These are phyloP conservation scores for Marronus borbonicus DNA, from an alignment of 2,888 invertebrate species.

Conservation along the genomic window DNA sequence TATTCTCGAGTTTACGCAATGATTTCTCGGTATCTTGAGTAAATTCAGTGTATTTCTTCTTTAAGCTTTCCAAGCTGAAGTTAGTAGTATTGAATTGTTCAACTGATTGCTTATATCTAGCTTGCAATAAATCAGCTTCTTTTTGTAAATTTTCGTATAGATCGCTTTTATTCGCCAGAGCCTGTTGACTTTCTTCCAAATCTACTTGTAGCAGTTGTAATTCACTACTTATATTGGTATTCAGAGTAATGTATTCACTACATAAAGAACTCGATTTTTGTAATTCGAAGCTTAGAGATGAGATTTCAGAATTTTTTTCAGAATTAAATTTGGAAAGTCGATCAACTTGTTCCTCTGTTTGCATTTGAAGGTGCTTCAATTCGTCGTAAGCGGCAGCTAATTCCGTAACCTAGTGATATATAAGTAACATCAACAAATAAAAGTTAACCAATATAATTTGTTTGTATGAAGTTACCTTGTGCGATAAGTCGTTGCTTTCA, in stretches of 20 bases:
- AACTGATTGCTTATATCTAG: conserved; percentile 49
- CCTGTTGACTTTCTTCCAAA: neutral
- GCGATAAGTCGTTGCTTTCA: conserved; percentile 47
- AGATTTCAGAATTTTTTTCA: conserved; percentile 33
- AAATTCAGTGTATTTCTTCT: conserved; percentile 51
- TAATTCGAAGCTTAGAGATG: conserved; percentile 15
- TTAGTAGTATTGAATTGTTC: conserved; percentile 50
- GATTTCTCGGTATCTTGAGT: conserved; percentile 46
- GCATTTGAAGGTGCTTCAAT: conserved; percentile 1
- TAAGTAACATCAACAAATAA: neutral
- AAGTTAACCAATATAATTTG: conserved; percentile 9
- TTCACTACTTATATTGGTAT: conserved; percentile 20
- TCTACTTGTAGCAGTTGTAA: conserved; percentile 28
- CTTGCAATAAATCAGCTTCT: conserved; percentile 45
- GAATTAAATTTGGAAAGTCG: conserved; percentile 11
- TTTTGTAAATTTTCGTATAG: conserved; percentile 36
- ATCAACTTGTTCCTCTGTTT: conserved; percentile 19
- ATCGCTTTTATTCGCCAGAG: conserved; percentile 25
- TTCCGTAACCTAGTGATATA: conserved; percentile 30
- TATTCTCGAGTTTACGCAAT: conserved; percentile 51
- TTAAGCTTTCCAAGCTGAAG: conserved; percentile 47
- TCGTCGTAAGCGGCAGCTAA: conserved; percentile 5
- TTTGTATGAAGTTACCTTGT: conserved; percentile 47
- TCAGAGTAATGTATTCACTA: conserved; percentile 9
- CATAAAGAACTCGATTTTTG: conserved; percentile 6